Conservation (phyloP, 2,888 invertebrate genomes). For the Caenorhabditis virilis region DNA sequence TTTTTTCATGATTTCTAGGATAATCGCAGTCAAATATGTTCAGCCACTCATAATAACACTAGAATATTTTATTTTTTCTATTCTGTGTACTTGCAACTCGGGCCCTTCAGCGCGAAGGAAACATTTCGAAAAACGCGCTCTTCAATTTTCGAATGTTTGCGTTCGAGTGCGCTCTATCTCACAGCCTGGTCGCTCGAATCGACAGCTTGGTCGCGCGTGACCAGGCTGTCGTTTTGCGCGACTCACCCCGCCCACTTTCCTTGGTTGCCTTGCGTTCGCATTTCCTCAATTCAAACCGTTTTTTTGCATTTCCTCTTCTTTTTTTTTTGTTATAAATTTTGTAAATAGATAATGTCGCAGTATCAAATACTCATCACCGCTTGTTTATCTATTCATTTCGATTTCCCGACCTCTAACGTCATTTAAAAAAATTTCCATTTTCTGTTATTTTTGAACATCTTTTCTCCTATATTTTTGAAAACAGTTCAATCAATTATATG, state of each 20-base stretch:
- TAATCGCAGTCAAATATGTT: too few relatives aligned
- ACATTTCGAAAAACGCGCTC: slow-evolving; percentile 41
- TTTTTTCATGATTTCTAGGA: too few relatives aligned
- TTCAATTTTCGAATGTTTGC: slow-evolving; percentile 24
- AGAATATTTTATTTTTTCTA: too few relatives aligned
- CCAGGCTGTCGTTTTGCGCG: slow-evolving; percentile 17
- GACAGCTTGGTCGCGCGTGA: slow-evolving; percentile 28
- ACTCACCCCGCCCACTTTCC: slow-evolving; percentile 28
- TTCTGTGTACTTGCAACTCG: too few relatives aligned
- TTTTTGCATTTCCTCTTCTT: slow-evolving; percentile 13
- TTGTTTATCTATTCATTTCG: slow-evolving; percentile 5
- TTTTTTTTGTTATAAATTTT: background rate
- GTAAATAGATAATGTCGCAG: background rate
- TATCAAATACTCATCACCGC: slow-evolving; percentile 1
- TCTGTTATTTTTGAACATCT: too few relatives aligned
- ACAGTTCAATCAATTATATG: too few relatives aligned
- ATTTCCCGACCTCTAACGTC: too few relatives aligned
- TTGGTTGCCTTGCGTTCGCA: background rate
- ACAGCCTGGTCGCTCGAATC: slow-evolving; percentile 26
- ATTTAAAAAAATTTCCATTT: too few relatives aligned
- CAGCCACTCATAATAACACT: too few relatives aligned
- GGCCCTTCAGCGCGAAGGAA: too few relatives aligned
- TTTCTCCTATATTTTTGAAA: too few relatives aligned
- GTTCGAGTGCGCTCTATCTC: slow-evolving; percentile 20
- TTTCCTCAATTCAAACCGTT: slow-evolving; percentile 25